Evolutionary conservation across 2,113 vertebrate species (phyloP), one percentile per base, ranked within the genome.

Genomic region (Coturnix japonica): DNA sequence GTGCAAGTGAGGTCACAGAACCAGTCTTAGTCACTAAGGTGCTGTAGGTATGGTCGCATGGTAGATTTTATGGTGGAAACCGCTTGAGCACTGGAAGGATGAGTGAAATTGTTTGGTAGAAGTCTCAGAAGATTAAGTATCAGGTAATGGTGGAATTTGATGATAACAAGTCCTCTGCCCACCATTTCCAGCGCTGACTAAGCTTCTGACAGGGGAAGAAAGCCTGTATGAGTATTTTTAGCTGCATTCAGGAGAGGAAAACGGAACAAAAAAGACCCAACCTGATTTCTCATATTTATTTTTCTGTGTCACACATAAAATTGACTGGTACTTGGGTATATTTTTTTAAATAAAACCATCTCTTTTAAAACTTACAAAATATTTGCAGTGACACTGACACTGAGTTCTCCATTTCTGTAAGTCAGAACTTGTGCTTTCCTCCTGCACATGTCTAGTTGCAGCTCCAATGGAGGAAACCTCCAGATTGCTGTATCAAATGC

Each of bases 361-460:
- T 6, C 44, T 60, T 72, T 71, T 28, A 65, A 59, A 67, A 53
- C 30, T 23, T 59, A 15, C 49, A 18, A 80, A 74, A 63, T 63
- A 21, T 59, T 92, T 85, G 4, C 63, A 35, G 14, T 85, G 56
- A 21, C 26, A 3, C 70, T 93, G 41, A 33, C 5, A 14, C 18
- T n/a, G 23, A 73, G 17, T 73, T 63, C 31, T 78, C 8, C 4
- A 2, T 54, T 85, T 83, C 51, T 17, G 5, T 26, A 72, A 85
- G 65, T 72, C 9, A 61, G 60, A 64, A 13, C 49, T 15, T 74
- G 11, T 75, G 17, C 51, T 64, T 89, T 33, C 5, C 10, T 69
- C 31, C 23, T 69, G 37, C 0, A 0, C 35, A 81, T 60, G 26
- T 0, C 3, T 70, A 25, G 31, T 79, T 46, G 11, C 6, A 33